A percentile compares a stretch with the other conserved stretches of the same genome.
These are phyloP conservation scores for Leptinotarsa defecta DNA, from an alignment of 1,140 invertebrate genomes.

Conservation along the genomic window DNA sequence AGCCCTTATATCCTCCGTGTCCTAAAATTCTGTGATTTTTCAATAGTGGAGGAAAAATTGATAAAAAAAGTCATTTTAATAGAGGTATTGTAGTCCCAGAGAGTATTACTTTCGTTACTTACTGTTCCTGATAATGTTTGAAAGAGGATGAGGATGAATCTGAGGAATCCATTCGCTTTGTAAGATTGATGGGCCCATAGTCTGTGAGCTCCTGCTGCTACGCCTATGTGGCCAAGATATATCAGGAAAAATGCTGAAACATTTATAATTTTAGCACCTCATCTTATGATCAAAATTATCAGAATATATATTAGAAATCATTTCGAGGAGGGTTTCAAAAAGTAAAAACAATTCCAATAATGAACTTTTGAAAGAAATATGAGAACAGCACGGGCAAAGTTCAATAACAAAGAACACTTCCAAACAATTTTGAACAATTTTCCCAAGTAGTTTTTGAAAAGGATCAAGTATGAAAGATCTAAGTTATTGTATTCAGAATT, in stretches of 20 bases:
- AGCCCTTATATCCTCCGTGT: too few relatives aligned
- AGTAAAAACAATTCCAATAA: neutral
- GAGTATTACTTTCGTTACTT: constrained; percentile 39
- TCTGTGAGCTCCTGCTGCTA: constrained; percentile 87
- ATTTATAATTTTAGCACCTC: neutral
- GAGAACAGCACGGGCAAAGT: too few relatives aligned
- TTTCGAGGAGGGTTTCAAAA: neutral
- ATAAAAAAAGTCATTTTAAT: too few relatives aligned
- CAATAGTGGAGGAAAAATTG: too few relatives aligned
- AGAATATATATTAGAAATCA: constrained; percentile 19
- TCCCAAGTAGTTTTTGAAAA: too few relatives aligned
- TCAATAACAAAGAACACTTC: too few relatives aligned
- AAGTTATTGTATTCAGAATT: too few relatives aligned
- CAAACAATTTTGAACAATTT: too few relatives aligned
- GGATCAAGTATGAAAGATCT: too few relatives aligned
- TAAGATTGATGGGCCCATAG: constrained; percentile 89
- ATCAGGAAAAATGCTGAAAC: constrained; percentile 65
- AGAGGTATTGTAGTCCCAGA: too few relatives aligned
- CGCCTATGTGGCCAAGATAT: constrained; percentile 66
- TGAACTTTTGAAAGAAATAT: neutral
- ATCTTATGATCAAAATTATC: neutral
- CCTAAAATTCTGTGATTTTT: too few relatives aligned
- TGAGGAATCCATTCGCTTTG: constrained; percentile 71
- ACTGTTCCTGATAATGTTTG: constrained; percentile 86
- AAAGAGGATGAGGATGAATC: constrained; percentile 76